phyloP scores from a whole-genome alignment of 1,140 invertebrate species.

The Scaptomyza hsui region DNA sequence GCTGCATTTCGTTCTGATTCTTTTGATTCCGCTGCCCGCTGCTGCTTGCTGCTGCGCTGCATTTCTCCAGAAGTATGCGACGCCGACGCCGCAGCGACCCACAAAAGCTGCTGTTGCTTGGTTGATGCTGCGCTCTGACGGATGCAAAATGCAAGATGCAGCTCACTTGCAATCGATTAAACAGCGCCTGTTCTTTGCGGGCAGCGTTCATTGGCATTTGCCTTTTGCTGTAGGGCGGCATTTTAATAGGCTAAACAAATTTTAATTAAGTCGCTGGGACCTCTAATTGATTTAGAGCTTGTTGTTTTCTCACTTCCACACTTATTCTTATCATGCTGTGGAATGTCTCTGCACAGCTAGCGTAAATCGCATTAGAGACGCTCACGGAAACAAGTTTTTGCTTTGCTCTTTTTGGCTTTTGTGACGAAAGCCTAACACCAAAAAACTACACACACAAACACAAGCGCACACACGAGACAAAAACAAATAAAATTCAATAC shows the following conservation, averaged over 20 bases:
- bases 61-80: conserved; percentile 73
- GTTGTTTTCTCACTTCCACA: conserved; percentile 22
- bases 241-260: conserved; percentile 74
- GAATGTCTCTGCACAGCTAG: conserved; percentile 35
- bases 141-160: conserved; percentile 32
- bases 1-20: conserved; percentile 77
- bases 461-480: background rate
- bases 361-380: conserved; percentile 48
- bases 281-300: conserved; percentile 70
- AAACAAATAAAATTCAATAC: conserved; percentile 62
- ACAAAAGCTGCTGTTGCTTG: conserved; percentile 50
- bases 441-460: conserved; percentile 24
- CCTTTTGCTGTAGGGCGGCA: conserved; percentile 24
- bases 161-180: conserved; percentile 44
- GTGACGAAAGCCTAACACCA: conserved; percentile 47
- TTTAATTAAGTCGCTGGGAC: conserved; percentile 73
- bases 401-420: conserved; percentile 5
- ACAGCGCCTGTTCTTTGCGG: conserved; percentile 58
- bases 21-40: conserved; percentile 26
- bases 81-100: conserved; percentile 41
- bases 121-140: conserved; percentile 36
- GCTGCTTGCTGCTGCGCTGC: conserved; percentile 45
- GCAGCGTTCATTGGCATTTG: conserved; percentile 70
- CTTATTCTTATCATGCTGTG: conserved; percentile 23
- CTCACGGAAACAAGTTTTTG: conserved; percentile 41